Conservation (phyloP, 2,888 invertebrate species). For the Hirtodrosophila duncani region DNA sequence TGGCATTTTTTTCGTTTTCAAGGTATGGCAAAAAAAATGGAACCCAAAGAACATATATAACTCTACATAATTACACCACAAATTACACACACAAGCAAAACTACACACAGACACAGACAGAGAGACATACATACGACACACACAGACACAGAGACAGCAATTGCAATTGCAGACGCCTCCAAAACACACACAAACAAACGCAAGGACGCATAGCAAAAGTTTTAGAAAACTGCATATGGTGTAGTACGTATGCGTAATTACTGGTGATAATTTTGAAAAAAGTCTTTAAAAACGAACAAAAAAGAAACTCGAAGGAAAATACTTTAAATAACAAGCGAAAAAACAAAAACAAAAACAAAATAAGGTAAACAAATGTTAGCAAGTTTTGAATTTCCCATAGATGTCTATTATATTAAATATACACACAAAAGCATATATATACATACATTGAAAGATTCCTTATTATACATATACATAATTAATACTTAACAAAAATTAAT, state of each 20-base stretch:
- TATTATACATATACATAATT: conserved; percentile 30
- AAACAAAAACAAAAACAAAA: conserved; percentile 23
- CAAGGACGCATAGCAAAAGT: conserved; percentile 28
- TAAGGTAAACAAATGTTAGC: conserved; percentile 42
- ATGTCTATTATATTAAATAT: conserved; percentile 62
- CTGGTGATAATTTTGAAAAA: conserved; percentile 77
- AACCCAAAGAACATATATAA: conserved; percentile 29
- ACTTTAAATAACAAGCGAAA: conserved; percentile 34
- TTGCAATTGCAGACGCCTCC: not conserved
- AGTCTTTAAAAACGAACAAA: conserved; percentile 41
- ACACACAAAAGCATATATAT: conserved; percentile 15
- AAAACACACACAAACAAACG: conserved; percentile 8
- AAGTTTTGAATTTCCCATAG: conserved; percentile 62
- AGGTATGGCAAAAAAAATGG: conserved; percentile 14
- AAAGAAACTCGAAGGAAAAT: conserved; percentile 31
- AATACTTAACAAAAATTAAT: conserved; percentile 20
- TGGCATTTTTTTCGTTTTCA: conserved; percentile 18
- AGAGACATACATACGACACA: conserved; percentile 12
- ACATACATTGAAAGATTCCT: conserved; percentile 46
- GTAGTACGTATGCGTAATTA: conserved; percentile 76
- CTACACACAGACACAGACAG: conserved; percentile 19
- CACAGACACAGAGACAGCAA: conserved; percentile 6
- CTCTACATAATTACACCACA: conserved; percentile 70
- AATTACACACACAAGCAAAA: conserved; percentile 60
- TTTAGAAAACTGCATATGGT: conserved; percentile 68